Percentiles rank a stretch among this genome's conserved stretches.
Conservation (phyloP, 2,888 invertebrate species). For the Neoitamus cyanurus region DNA sequence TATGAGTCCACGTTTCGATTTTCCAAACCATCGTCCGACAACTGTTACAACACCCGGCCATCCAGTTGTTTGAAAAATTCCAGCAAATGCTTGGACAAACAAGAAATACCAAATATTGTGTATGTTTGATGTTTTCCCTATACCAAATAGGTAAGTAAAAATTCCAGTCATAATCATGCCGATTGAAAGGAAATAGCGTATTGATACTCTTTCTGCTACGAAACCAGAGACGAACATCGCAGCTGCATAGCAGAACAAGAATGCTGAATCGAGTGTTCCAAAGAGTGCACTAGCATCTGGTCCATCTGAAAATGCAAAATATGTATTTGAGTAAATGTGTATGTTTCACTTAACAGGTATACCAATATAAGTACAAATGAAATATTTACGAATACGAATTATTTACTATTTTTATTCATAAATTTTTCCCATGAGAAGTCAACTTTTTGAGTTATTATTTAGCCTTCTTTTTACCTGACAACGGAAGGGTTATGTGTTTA, state of each 20-base stretch:
- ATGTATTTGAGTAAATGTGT: not conserved
- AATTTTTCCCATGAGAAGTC: no score
- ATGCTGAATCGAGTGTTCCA: slow-evolving; percentile 90
- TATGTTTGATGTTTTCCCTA: slow-evolving; percentile 83
- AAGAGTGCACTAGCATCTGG: slow-evolving; percentile 80
- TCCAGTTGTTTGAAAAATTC: slow-evolving; percentile 91
- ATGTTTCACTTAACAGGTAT: no score
- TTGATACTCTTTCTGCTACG: slow-evolving; percentile 90
- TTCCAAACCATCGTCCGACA: slow-evolving; percentile 97
- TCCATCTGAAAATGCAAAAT: slow-evolving; percentile 68
- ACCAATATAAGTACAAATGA: no score
- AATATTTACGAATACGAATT: no score
- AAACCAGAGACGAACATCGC: slow-evolving; percentile 94
- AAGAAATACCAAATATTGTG: slow-evolving; percentile 87
- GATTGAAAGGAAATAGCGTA: slow-evolving; percentile 88
- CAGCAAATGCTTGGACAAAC: slow-evolving; percentile 85
- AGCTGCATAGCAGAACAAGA: slow-evolving; percentile 90
- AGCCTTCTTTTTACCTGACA: no score
- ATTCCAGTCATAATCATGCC: slow-evolving; percentile 92
- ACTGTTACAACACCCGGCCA: slow-evolving; percentile 96
- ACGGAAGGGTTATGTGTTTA: no score
- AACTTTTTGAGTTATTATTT: no score
- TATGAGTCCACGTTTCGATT: slow-evolving; percentile 87
- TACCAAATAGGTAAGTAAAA: slow-evolving; percentile 88
- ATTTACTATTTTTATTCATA: no score